phyloP scores from a whole-genome alignment of 2,888 invertebrate species.

The Morinoia aosen region DNA sequence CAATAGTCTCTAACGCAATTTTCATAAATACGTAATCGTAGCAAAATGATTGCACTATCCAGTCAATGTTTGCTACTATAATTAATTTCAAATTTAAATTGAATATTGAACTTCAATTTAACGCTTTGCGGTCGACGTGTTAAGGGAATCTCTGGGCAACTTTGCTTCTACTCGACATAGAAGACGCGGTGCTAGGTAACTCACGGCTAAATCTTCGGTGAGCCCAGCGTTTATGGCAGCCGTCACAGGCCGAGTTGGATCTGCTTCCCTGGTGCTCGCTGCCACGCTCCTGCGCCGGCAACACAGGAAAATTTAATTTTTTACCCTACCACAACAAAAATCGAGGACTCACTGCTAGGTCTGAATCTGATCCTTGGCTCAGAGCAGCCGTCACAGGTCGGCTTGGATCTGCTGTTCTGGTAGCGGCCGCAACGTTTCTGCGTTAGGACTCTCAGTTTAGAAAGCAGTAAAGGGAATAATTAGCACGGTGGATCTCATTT shows the following conservation, averaged over 20 bases:
- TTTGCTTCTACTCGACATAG: not conserved
- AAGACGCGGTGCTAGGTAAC: constrained; percentile 69
- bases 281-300: constrained; percentile 79
- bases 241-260: constrained; percentile 87
- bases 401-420: constrained; percentile 82
- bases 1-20: too few relatives aligned
- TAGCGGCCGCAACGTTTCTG: constrained; percentile 84
- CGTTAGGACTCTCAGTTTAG: not conserved
- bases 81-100: too few relatives aligned
- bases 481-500: not conserved
- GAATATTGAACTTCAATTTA: not conserved
- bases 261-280: constrained; percentile 83
- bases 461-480: not conserved
- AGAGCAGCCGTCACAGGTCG: constrained; percentile 90
- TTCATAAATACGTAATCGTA: too few relatives aligned
- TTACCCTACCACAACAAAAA: not conserved
- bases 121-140: not conserved
- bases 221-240: constrained; percentile 81
- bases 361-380: constrained; percentile 76
- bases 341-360: constrained; percentile 78
- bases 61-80: too few relatives aligned
- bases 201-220: constrained; percentile 79
- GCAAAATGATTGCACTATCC: too few relatives aligned
- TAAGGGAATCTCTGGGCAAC: not conserved
- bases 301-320: not conserved